Base-by-base conservation (phyloP, 2,888 invertebrate species). In the Teleogryllus oceanicus region DNA sequence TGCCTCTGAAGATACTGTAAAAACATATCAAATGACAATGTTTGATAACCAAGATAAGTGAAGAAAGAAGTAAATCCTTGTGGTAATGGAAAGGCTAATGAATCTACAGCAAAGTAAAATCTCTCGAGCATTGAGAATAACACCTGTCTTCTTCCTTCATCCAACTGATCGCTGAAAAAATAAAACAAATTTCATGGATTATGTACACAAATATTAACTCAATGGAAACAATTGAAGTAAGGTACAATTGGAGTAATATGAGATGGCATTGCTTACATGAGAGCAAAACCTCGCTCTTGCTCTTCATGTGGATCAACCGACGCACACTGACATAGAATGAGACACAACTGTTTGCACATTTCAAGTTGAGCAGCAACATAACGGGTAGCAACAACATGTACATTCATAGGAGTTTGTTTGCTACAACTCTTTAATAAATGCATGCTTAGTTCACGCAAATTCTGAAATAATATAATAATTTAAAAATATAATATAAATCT, bases 51-150 rank as follows among this genome's bases (percentile, higher is more conserved):
- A 79, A 96, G 89, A 87, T 94, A 95, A 2, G 96, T 94, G 86
- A 96, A 94, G 89, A 96, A 96, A 8, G 96, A 95, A 21, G 94
- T 93, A 86, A 96, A 96, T 18, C 96, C 96, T 85, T 94, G 93
- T 16, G 96, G 96, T 83, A 95, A 87, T 0, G 94, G 94, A 86
- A 93, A 96, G 50, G 94, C 95, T 82, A 94, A 90, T 5, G 92
- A 92, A 85, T 94, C 94, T 21, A 93, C 90, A 1, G 95, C 94
- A 83, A 94, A 89, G 84, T 93, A 92, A 87, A 94, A 96, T 84
- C 95, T 91, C 87, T 96, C 96, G 83, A 96, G 87, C 50, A 94
- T 89, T 82, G 93, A 91, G 86, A 96, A 96, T 78, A 96, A 87
- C 37, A 94, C 89, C 85, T 90, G 90, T 81, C 93, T 91, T 85